Evolutionary conservation across 2,113 vertebrate species (phyloP).

Genomic region (Rousettus leschenaultii): DNA sequence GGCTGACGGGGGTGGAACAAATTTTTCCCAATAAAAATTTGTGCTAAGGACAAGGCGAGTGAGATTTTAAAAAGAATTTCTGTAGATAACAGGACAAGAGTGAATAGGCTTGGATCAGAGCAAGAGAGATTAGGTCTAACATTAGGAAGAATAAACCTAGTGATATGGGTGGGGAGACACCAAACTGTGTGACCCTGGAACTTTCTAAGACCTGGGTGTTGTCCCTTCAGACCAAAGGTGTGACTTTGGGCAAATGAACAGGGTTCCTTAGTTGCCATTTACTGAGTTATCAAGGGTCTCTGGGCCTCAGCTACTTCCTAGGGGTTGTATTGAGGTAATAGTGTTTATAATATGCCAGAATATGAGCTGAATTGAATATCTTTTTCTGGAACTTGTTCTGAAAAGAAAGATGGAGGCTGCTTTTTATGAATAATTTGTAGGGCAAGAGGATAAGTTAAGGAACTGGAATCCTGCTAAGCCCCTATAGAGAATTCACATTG

Average conservation of each 20-base stretch:
- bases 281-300: background rate
- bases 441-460: background rate
- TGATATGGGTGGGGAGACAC: background rate
- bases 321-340: background rate
- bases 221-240: background rate
- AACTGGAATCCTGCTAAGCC: background rate
- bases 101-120: background rate
- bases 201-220: background rate
- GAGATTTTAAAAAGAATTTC: background rate
- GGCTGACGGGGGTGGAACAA: background rate
- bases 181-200: background rate
- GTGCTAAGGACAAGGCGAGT: background rate
- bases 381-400: background rate
- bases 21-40: conserved; percentile 1
- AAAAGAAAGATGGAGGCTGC: background rate
- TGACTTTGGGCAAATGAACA: background rate
- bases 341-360: background rate
- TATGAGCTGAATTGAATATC: background rate
- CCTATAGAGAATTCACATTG: background rate
- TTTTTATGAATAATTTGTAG: background rate
- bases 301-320: background rate
- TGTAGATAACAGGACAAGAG: background rate
- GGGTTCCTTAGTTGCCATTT: background rate
- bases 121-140: background rate
- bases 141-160: background rate